Evolutionary conservation across 2,888 invertebrate species (phyloP), one percentile per base, ranked within the genome.

Genomic region (Phytoseiulus persimilis): DNA sequence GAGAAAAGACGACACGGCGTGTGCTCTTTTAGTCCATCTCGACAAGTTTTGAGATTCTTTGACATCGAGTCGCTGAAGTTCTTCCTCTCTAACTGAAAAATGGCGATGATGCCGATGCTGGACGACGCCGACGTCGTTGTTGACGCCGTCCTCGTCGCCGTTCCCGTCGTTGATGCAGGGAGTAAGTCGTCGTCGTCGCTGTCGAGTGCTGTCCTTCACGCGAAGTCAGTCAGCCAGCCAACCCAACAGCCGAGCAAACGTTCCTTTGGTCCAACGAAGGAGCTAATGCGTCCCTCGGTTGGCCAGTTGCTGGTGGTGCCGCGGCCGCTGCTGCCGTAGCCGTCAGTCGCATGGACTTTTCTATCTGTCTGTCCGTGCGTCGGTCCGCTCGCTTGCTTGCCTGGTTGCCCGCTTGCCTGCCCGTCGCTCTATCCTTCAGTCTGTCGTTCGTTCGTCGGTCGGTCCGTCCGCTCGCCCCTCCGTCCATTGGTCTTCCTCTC

Each of bases 191-290:
- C 65, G 65, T 65, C 65, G 65, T 65, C 65, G 65, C 28, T 23
- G 65, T 65, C 65, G 65, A 65, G 65, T 65, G 65, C 65, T 65
- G 65, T 65, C 65, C 65, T 65, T 65, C 65, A 65, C 65, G 65
- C 65, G 65, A 28, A 65, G 65, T 65, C 65, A 65, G 65, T 65
- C 65, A 65, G 65, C 65, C 65, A 65, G 65, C 65, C 65, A 65
- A 18, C 65, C 18, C 65, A 23, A 65, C 65, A 65, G 65, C 65
- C 65, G 65, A 65, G 65, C 65, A 65, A 65, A 65, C 65, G 65
- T 65, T 65, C 65, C 65, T 65, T 65, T 65, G 65, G 65, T 65
- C 65, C 65, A 65, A 65, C 65, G 65, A 65, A 65, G 65, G 65
- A 18, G 65, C 65, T 65, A 65, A 65, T 65, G 18, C 65, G 65